A percentile compares a stretch with the other conserved stretches of the same genome.
Evolutionary conservation across 2,113 vertebrate species (phyloP).

Genomic region (Hypanus sabinus): DNA sequence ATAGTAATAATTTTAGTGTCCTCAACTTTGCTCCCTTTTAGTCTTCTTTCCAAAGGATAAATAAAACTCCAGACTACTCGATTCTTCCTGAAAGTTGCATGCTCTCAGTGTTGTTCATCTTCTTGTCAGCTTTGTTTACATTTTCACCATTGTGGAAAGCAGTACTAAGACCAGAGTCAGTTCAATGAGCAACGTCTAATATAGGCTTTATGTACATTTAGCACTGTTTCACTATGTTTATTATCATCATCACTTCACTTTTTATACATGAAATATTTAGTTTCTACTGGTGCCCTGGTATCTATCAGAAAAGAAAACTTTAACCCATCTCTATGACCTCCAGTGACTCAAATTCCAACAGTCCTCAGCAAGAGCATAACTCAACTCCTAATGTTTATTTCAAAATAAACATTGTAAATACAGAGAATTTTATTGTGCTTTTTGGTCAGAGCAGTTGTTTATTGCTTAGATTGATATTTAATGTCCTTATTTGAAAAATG

Average conservation of each 20-base stretch:
- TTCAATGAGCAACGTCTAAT: not conserved
- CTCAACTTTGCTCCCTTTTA: not conserved
- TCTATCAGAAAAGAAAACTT: not conserved
- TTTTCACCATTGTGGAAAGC: not conserved
- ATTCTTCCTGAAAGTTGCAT: not conserved
- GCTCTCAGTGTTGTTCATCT: not conserved
- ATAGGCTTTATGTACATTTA: not conserved
- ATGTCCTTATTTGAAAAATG: conserved; percentile 21
- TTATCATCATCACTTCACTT: not conserved
- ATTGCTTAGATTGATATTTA: conserved; percentile 29
- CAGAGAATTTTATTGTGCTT: conserved; percentile 3
- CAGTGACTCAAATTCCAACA: not conserved
- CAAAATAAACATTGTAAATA: not conserved
- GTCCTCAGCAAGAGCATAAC: not conserved
- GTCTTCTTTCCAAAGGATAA: not conserved
- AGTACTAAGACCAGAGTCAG: not conserved
- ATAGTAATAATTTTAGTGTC: not conserved
- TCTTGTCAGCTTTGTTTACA: not conserved
- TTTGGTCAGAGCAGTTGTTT: not conserved
- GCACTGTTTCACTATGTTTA: not conserved
- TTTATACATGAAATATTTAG: not conserved
- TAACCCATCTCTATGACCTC: not conserved
- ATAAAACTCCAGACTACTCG: not conserved
- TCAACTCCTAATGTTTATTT: not conserved
- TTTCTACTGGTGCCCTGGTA: not conserved